Evolutionary conservation across 2,797 vertebrate species (phyloP).

Genomic region (Gadopsis marmoratus): DNA sequence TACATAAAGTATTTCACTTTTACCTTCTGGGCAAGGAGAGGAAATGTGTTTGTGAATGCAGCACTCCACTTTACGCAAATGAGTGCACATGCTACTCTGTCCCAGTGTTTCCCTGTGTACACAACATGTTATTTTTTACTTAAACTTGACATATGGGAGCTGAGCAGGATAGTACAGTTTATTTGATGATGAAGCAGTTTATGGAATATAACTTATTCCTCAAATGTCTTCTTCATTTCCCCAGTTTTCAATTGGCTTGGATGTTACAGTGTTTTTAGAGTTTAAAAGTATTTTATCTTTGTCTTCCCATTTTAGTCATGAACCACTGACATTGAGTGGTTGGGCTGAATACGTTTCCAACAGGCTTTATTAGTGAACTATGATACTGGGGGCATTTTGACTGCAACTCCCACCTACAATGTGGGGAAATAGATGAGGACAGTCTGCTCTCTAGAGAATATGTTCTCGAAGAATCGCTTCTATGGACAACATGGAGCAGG

Average conservation of each 20-base stretch:
- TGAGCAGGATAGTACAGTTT: background rate
- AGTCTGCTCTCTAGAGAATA: conserved; percentile 66
- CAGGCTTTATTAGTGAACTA: conserved; percentile 32
- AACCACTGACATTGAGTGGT: conserved; percentile 52
- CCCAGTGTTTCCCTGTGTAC: background rate
- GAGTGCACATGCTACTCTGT: background rate
- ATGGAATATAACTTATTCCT: conserved; percentile 11
- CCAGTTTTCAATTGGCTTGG: background rate
- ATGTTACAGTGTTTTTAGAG: conserved; percentile 4
- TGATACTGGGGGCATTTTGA: conserved; percentile 39
- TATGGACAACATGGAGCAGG: conserved; percentile 87
- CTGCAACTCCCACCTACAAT: conserved; percentile 40
- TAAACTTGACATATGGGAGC: background rate
- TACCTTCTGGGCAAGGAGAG: conserved; percentile 50
- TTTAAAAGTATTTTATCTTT: conserved; percentile 45
- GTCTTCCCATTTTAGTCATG: conserved; percentile 69
- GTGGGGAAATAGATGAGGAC: conserved; percentile 57
- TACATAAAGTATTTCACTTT: background rate
- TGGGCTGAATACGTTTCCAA: conserved; percentile 34
- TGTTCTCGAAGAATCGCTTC: conserved; percentile 90
- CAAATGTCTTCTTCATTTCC: conserved; percentile 39
- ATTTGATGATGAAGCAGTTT: background rate
- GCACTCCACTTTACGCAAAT: background rate
- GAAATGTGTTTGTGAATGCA: conserved; percentile 48
- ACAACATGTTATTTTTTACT: background rate